Evolutionary conservation across 1,140 invertebrate species (phyloP).

Genomic region (Antheraea mylitta): DNA sequence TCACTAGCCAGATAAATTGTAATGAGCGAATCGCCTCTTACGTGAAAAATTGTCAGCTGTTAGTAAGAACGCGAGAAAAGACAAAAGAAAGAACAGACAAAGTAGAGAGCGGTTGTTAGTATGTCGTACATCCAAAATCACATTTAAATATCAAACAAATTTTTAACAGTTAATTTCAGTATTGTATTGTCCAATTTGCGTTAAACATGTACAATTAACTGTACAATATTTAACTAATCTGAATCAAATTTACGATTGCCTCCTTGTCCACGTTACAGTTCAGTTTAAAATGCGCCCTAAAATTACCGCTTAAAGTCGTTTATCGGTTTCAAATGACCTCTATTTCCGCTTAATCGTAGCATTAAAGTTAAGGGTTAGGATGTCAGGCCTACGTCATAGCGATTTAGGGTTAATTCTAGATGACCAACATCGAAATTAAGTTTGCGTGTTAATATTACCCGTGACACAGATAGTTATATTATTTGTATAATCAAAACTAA

Average conservation of each 20-base stretch:
- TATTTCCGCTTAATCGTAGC: background rate
- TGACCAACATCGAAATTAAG: background rate
- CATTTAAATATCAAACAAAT: background rate
- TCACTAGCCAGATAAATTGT: too few species aligned
- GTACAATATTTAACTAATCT: background rate
- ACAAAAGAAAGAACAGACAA: too few species aligned
- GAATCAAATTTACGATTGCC: background rate
- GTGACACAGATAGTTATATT: too few species aligned
- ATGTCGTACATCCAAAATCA: background rate
- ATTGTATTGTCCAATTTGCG: background rate
- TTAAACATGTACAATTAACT: background rate
- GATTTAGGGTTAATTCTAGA: constrained; percentile 1
- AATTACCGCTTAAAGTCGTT: background rate
- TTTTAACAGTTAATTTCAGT: background rate
- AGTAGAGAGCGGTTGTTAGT: too few species aligned
- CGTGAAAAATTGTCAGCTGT: too few species aligned
- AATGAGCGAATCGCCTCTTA: too few species aligned
- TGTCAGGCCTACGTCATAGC: constrained; percentile 10
- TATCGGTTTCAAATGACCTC: background rate
- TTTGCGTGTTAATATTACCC: background rate
- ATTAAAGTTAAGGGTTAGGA: constrained; percentile 10
- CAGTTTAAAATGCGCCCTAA: background rate
- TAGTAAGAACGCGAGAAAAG: too few species aligned
- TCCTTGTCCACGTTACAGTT: background rate
- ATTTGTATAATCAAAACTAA: too few species aligned